These are phyloP conservation scores for Drosophila meridiana DNA, from an alignment of 2,888 invertebrate species.

Conservation along the genomic window DNA sequence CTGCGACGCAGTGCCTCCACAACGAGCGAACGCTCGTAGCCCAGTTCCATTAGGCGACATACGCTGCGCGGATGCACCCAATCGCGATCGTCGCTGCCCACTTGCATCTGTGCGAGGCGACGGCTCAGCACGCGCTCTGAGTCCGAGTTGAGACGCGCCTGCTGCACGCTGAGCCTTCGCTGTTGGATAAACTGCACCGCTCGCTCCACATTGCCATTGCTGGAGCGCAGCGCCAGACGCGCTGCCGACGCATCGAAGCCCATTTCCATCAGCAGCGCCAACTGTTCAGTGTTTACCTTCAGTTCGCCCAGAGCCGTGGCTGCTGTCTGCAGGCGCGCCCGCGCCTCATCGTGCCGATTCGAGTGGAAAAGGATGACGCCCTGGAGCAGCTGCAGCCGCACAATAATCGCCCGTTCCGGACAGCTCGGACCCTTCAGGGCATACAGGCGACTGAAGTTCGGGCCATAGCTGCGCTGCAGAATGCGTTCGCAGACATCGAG, in stretches of 20 bases:
- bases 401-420: constrained; percentile 90
- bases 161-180: constrained; percentile 85
- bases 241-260: constrained; percentile 90
- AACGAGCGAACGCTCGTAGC: constrained; percentile 87
- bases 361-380: constrained; percentile 92
- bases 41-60: constrained; percentile 88
- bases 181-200: constrained; percentile 89
- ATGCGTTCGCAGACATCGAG: constrained; percentile 89
- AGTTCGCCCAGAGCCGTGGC: constrained; percentile 88
- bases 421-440: constrained; percentile 87
- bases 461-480: constrained; percentile 89
- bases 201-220: constrained; percentile 86
- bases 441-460: constrained; percentile 87
- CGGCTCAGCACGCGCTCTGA: constrained; percentile 84
- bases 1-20: constrained; percentile 86
- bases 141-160: constrained; percentile 86
- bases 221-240: constrained; percentile 88
- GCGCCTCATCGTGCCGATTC: constrained; percentile 88
- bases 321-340: constrained; percentile 87
- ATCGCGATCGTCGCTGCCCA: constrained; percentile 41
- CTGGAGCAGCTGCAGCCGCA: constrained; percentile 92
- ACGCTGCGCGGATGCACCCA: constrained; percentile 84
- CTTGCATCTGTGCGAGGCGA: constrained; percentile 19
- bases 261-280: constrained; percentile 87
- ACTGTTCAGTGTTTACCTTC: constrained; percentile 86